phyloP scores from a whole-genome alignment of 2,113 vertebrate genomes.

The Formicarius rufipectus region DNA sequence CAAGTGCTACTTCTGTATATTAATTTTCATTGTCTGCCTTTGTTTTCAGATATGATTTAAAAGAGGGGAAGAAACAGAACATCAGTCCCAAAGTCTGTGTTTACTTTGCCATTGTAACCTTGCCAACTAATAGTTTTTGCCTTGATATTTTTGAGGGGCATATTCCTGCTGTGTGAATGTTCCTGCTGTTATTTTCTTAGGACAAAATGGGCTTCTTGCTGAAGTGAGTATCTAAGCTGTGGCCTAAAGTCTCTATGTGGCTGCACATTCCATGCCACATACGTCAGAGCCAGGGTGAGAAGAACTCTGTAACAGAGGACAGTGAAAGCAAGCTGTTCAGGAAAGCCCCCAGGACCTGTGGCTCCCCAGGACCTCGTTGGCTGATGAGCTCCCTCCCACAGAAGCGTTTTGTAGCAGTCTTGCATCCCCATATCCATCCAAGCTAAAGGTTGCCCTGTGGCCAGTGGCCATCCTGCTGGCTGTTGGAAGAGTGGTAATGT shows the following conservation, averaged over 20 bases:
- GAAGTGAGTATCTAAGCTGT: neutral
- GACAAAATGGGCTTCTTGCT: neutral
- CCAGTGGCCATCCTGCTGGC: neutral
- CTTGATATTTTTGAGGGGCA: neutral
- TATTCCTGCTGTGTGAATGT: too few species aligned
- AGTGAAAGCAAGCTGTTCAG: neutral
- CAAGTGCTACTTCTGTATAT: neutral
- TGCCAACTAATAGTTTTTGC: neutral
- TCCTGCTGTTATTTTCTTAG: neutral
- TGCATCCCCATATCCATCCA: accelerated
- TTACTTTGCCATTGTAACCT: neutral
- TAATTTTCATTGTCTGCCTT: neutral
- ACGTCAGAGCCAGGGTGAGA: neutral
- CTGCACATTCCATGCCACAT: accelerated
- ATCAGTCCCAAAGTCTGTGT: neutral
- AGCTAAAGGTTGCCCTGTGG: neutral
- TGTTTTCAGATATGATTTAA: neutral
- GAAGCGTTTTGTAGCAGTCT: neutral
- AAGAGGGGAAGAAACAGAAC: neutral
- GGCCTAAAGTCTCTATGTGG: neutral
- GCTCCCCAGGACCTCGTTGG: neutral
- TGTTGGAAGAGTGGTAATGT: neutral
- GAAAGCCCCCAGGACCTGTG: neutral
- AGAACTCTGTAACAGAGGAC: neutral
- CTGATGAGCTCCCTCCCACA: accelerated